Evolutionary conservation across 30 jellyfish, hydroid and myxozoan genomes (phyloP).

Genomic region (Calvadosia cruxmelitensis): DNA sequence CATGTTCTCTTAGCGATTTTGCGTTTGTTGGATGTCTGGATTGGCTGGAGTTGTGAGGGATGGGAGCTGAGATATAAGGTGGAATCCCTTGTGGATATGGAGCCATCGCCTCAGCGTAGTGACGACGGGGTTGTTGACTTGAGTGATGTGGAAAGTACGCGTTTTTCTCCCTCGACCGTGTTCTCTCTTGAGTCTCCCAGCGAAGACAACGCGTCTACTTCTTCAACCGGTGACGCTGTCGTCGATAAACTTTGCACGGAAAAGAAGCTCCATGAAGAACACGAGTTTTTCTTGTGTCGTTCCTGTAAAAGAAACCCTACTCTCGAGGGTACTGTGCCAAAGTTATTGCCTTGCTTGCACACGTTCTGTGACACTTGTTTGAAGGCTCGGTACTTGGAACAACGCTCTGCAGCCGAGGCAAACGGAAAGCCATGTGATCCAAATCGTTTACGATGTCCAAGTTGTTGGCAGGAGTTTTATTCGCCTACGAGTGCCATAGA

Average conservation of each 20-base stretch:
- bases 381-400: constrained; percentile 59
- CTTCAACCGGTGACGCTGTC: neutral
- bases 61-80: too few species aligned
- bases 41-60: too few species aligned
- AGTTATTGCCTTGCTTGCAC: constrained; percentile 87
- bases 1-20: too few species aligned
- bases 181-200: neutral
- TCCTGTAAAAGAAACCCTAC: constrained; percentile 74
- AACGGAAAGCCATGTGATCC: constrained; percentile 2
- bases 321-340: constrained; percentile 55
- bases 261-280: neutral
- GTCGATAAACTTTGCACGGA: neutral
- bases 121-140: neutral
- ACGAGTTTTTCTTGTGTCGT: constrained; percentile 57
- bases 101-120: neutral
- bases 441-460: constrained; percentile 85
- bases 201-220: neutral
- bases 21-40: too few species aligned
- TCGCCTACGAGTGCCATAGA: constrained; percentile 68
- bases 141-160: neutral
- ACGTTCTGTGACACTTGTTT: constrained; percentile 91
- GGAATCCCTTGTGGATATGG: neutral
- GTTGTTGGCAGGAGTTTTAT: constrained; percentile 97
- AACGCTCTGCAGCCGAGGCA: constrained; percentile 22
- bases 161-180: neutral